These are phyloP conservation scores for Marcusenius ussheri DNA, from an alignment of 2,113 vertebrate species.

Conservation along the genomic window DNA sequence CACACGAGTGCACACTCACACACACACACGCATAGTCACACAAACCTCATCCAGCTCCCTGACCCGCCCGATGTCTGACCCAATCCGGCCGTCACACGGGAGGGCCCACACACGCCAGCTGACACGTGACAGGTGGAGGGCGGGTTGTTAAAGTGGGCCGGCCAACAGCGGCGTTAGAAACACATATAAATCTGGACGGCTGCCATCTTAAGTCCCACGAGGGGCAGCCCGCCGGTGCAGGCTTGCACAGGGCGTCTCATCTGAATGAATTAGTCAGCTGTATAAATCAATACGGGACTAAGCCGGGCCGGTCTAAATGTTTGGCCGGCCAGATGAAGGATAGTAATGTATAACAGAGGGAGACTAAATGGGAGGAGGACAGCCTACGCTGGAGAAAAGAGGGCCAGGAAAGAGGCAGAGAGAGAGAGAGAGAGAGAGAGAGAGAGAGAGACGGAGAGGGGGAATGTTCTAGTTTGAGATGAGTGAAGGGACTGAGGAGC, in stretches of 20 bases:
- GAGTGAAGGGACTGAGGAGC: background rate
- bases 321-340: background rate
- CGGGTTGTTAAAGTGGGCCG: background rate
- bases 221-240: background rate
- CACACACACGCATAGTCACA: background rate
- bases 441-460: background rate
- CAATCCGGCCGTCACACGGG: background rate
- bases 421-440: too few relatives aligned
- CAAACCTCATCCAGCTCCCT: background rate
- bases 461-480: background rate
- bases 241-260: background rate
- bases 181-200: background rate
- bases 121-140: background rate
- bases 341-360: background rate
- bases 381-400: background rate
- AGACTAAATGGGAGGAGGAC: background rate
- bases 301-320: background rate
- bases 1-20: background rate
- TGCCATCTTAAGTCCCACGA: background rate
- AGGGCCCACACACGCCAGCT: background rate
- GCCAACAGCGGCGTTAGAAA: background rate
- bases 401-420: background rate
- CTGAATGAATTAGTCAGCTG: background rate
- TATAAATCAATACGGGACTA: background rate
- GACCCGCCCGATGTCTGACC: background rate